Conservation (phyloP, 1,140 invertebrate genomes). For the Heliconius nattereri region DNA sequence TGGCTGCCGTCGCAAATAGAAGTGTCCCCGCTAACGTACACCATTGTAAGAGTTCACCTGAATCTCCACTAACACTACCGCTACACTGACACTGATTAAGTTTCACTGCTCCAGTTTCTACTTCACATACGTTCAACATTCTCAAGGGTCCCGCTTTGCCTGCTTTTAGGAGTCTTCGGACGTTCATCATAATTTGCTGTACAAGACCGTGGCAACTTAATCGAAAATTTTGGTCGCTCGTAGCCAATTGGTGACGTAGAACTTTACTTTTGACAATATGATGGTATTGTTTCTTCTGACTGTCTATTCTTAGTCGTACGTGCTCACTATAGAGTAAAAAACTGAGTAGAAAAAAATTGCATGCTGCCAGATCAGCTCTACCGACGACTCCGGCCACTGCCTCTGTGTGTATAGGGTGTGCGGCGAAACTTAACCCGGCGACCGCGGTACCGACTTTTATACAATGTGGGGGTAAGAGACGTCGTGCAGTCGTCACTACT, state of each 20-base stretch:
- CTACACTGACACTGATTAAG: constrained; percentile 71
- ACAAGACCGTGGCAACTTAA: constrained; percentile 70
- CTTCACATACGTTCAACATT: constrained; percentile 66
- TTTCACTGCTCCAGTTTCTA: constrained; percentile 58
- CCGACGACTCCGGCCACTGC: constrained; percentile 98
- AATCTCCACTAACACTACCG: constrained; percentile 72
- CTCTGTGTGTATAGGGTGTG: constrained; percentile 98
- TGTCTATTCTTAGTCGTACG: constrained; percentile 82
- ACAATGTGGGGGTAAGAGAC: constrained; percentile 83
- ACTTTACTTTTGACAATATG: constrained; percentile 58
- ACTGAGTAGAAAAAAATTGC: constrained; percentile 93
- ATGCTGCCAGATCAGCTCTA: constrained; percentile 95
- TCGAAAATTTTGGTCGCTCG: constrained; percentile 60
- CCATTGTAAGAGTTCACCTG: constrained; percentile 77
- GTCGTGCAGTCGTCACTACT: constrained; percentile 87
- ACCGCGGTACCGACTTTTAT: constrained; percentile 86
- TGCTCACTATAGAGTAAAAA: constrained; percentile 90
- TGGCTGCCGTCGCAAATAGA: constrained; percentile 85
- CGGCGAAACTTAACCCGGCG: constrained; percentile 94
- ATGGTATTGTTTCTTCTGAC: constrained; percentile 58
- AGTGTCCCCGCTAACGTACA: constrained; percentile 83
- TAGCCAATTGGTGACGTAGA: constrained; percentile 49
- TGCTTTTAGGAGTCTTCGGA: constrained; percentile 66
- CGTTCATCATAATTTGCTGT: constrained; percentile 70
- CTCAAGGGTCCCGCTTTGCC: constrained; percentile 67